Percentiles rank a stretch among this genome's conserved stretches.
phyloP scores from a whole-genome alignment of 2,113 vertebrate species.

The Perca schrenkii region DNA sequence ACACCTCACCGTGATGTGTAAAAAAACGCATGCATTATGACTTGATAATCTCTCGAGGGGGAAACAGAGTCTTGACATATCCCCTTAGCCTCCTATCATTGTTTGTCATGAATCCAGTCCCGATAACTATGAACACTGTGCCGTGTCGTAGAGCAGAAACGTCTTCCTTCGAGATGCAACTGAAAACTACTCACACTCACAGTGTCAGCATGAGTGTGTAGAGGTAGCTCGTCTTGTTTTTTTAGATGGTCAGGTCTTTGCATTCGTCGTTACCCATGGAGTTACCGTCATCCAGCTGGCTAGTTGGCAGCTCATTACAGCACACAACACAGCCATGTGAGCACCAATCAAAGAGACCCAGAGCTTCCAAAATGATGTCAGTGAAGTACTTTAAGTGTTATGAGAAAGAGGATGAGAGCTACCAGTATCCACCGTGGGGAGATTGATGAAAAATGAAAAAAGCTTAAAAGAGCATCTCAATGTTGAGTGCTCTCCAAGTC shows the following conservation, averaged over 20 bases:
- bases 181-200: conserved; percentile 74
- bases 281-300: conserved; percentile 54
- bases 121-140: conserved; percentile 81
- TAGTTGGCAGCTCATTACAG: conserved; percentile 67
- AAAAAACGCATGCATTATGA: conserved; percentile 82
- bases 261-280: conserved; percentile 54
- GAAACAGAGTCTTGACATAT: conserved; percentile 70
- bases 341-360: conserved; percentile 77
- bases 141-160: conserved; percentile 79
- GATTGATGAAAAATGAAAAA: conserved; percentile 26
- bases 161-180: conserved; percentile 82
- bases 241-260: conserved; percentile 70
- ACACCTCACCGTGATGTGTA: conserved; percentile 82
- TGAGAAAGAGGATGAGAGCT: conserved; percentile 42
- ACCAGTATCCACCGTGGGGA: conserved; percentile 69
- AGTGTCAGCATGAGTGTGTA: conserved; percentile 79
- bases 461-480: conserved; percentile 29
- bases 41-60: conserved; percentile 76
- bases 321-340: conserved; percentile 60
- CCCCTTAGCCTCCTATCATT: conserved; percentile 68
- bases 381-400: conserved; percentile 58
- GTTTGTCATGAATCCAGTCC: conserved; percentile 73
- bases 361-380: conserved; percentile 84
- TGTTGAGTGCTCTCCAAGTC: conserved; percentile 55
- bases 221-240: conserved; percentile 74